Percentiles rank a stretch among this genome's conserved stretches.
Evolutionary conservation across 2,797 vertebrate species (phyloP).

Genomic region (Avahi laniger): DNA sequence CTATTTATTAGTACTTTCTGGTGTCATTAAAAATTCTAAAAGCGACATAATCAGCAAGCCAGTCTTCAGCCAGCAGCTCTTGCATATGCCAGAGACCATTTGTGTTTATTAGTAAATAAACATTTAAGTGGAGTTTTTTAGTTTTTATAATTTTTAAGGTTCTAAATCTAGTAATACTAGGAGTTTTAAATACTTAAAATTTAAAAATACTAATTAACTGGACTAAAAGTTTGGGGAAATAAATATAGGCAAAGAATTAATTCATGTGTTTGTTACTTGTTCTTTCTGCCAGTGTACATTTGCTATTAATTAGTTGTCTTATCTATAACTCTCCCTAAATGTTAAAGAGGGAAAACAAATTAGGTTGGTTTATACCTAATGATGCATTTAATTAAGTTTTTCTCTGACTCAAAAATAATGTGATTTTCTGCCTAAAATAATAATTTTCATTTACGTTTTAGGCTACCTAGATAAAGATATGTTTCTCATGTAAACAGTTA

Average conservation of each 20-base stretch:
- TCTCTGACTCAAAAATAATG: constrained; percentile 46
- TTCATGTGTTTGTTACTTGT: constrained; percentile 40
- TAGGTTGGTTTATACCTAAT: constrained; percentile 45
- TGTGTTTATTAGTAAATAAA: constrained; percentile 47
- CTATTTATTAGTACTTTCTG: constrained; percentile 31
- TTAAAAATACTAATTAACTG: constrained; percentile 44
- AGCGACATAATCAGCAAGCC: constrained; percentile 2
- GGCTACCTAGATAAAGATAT: constrained; percentile 28
- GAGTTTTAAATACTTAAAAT: constrained; percentile 24
- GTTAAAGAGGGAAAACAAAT: constrained; percentile 32
- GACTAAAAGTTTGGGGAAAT: constrained; percentile 7
- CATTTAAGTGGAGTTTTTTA: not conserved
- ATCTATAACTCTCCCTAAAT: not conserved
- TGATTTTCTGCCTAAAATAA: constrained; percentile 35
- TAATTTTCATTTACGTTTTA: constrained; percentile 51
- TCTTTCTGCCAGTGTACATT: constrained; percentile 19
- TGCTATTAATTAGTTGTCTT: constrained; percentile 31
- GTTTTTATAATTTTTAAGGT: constrained; percentile 21
- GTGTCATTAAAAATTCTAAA: constrained; percentile 39
- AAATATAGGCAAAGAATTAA: constrained; percentile 13
- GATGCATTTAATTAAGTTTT: constrained; percentile 18
- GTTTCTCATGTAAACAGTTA: constrained; percentile 28
- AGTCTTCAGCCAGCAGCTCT: not conserved
- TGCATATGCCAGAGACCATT: constrained; percentile 42
- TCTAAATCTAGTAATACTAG: not conserved